These are phyloP conservation scores for rat (Rattus norvegicus) DNA, from an alignment of 2,113 vertebrate species.

Conservation along the genomic window GRCr8 NC_086022.1:59322501-59323000, in stretches of 20 bases:
- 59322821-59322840: too few species aligned
- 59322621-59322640: not conserved
- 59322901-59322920: not conserved
- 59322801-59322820: too few species aligned
- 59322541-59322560: not conserved
- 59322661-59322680: not conserved
- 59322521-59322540: not conserved
- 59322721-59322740: not conserved
- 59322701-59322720: not conserved
- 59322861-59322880: constrained; percentile 7
- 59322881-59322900: not conserved
- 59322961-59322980: not conserved
- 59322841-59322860: not conserved
- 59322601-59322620: too few species aligned
- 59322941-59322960: not conserved
- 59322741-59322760: not conserved
- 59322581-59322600: not conserved
- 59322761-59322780: not conserved
- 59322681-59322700: not conserved
- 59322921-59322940: not conserved
- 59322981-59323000: not conserved
- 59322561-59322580: not conserved
- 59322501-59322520: not conserved
- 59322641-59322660: not conserved
- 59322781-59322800: not conserved